phyloP scores from a whole-genome alignment of 2,888 invertebrate species.

The Atherix ibis region DNA sequence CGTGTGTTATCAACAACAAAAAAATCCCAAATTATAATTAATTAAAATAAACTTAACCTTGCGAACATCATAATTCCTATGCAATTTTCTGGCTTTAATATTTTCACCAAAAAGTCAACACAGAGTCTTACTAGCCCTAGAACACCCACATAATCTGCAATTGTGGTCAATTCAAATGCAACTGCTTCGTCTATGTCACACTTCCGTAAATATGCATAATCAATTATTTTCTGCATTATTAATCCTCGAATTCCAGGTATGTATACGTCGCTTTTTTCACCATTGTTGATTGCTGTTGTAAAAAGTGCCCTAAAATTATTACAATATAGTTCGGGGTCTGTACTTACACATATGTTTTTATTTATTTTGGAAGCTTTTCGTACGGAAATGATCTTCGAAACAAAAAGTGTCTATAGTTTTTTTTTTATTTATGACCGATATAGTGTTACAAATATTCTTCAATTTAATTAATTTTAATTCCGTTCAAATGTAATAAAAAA shows the following conservation, averaged over 20 bases:
- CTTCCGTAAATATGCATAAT: conserved; percentile 71
- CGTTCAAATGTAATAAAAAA: too few relatives aligned
- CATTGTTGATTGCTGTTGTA: conserved; percentile 62
- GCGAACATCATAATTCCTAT: conserved; percentile 76
- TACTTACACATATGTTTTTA: background rate
- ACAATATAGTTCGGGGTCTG: background rate
- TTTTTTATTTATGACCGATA: too few relatives aligned
- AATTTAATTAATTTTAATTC: too few relatives aligned
- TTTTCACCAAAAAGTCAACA: conserved; percentile 53
- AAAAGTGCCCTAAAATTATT: conserved; percentile 50
- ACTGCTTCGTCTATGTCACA: conserved; percentile 60
- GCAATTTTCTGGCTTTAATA: conserved; percentile 61
- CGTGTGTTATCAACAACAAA: too few relatives aligned
- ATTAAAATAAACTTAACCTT: too few relatives aligned
- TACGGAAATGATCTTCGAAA: too few relatives aligned
- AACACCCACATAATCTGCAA: conserved; percentile 79
- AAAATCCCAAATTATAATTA: too few relatives aligned
- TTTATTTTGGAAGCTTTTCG: background rate
- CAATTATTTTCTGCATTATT: conserved; percentile 61
- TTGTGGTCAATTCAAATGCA: conserved; percentile 64
- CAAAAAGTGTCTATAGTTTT: too few relatives aligned
- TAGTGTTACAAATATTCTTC: too few relatives aligned
- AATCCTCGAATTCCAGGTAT: conserved; percentile 63
- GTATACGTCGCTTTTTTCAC: conserved; percentile 50
- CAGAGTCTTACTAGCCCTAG: conserved; percentile 67